Base-by-base conservation (phyloP, 1,140 invertebrate species). In the Sipha flava region DNA sequence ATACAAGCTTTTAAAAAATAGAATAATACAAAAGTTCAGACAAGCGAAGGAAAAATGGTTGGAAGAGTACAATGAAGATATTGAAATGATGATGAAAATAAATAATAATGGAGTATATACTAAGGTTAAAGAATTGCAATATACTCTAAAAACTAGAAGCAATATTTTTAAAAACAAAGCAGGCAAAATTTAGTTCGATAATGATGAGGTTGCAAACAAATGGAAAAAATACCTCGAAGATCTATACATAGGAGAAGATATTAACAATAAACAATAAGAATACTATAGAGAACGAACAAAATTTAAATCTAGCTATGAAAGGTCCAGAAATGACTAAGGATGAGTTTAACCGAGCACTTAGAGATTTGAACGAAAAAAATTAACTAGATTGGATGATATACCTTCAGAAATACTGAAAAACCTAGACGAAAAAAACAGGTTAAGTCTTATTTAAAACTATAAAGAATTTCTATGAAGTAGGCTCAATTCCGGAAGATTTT, bases 181-280 rank as follows among this genome's bases (percentile, higher is more conserved):
- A 18, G 81, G 80, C 21, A 77, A 81, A 31, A 81, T 82, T 43
- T 49, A 80, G 14, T 23, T 73, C 43, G 79, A 81, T 26, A 79
- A 59, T 23, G 59, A 82, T 45, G 43, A 47, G 31, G 81, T 47
- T 72, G 49, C 64, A 34, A 37, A 81, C n/a, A 70, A 59, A 72
- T 82, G 81, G 80, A 81, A 79, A 80, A 62, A 80, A 80, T 83
- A 82, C 40, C 72, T 82, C 21, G 49, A 72, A 49, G 40, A 79
- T 79, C 29, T 52, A 14, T 79, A 79, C 37, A 26, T 18, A 9
- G 79, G 59, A 79, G 57, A 79, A 62, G 59, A 79, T 3, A 45
- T 64, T 16, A 54, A 57, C 29, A 31, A 77, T 12, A 52, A 62
- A 1, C 34, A 66, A 45, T 7, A 62, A 21, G 57, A 79, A 37